These are phyloP conservation scores for Perithous albicinctus DNA, from an alignment of 2,888 invertebrate genomes.

Conservation along the genomic window DNA sequence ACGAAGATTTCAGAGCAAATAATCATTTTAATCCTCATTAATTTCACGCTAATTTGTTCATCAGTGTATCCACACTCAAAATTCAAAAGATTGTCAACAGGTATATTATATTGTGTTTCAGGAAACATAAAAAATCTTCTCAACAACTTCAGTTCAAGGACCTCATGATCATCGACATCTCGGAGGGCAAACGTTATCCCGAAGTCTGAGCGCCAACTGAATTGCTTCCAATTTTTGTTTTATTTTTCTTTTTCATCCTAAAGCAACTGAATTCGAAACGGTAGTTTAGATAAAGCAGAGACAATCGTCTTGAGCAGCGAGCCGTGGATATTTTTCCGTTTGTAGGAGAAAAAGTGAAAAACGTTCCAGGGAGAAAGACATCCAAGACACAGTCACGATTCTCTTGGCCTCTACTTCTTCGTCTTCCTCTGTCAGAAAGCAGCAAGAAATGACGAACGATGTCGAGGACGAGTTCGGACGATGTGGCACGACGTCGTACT, in stretches of 20 bases:
- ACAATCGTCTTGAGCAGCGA: neutral
- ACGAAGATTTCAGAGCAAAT: neutral
- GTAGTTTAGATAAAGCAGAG: neutral
- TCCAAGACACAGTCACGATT: constrained; percentile 13
- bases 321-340: neutral
- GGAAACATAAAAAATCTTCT: neutral
- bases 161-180: neutral
- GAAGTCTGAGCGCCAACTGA: neutral
- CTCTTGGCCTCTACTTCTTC: constrained; percentile 14
- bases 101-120: constrained; percentile 16
- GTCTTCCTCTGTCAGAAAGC: constrained; percentile 13
- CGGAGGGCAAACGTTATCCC: neutral
- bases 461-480: constrained; percentile 58
- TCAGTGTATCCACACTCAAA: neutral
- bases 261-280: neutral
- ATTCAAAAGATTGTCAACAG: neutral
- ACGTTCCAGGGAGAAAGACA: neutral
- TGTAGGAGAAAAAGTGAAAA: neutral
- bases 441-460: constrained; percentile 69
- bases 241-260: neutral
- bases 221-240: neutral
- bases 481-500: constrained; percentile 35
- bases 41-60: neutral
- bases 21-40: neutral
- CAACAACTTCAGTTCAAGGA: neutral